phyloP scores from a whole-genome alignment of 2,113 vertebrate genomes.

The Clarias macrocephalus region DNA sequence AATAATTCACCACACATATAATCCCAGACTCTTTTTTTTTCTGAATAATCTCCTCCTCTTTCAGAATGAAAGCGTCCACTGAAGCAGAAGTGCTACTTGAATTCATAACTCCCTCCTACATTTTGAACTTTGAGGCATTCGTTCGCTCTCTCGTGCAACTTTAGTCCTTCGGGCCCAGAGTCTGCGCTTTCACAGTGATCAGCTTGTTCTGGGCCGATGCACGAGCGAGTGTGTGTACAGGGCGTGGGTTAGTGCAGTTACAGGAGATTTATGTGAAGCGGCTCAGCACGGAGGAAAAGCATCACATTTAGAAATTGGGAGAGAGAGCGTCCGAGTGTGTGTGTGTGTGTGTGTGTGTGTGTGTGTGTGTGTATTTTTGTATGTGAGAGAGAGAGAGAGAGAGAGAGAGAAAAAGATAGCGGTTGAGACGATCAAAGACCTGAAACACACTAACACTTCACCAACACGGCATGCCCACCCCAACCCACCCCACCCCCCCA shows the following conservation, averaged over 20 bases:
- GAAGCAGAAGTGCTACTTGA: constrained; percentile 59
- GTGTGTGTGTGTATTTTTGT: constrained; percentile 29
- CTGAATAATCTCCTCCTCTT: constrained; percentile 37
- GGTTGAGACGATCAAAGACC: constrained; percentile 41
- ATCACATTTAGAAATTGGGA: constrained; percentile 47
- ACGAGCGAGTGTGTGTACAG: constrained; percentile 4
- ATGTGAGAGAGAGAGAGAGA: constrained; percentile 44
- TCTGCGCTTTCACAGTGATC: constrained; percentile 35
- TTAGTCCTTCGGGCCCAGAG: constrained; percentile 12
- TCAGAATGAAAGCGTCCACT: constrained; percentile 50
- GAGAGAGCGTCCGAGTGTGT: constrained; percentile 21
- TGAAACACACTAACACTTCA: constrained; percentile 54
- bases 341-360: constrained; percentile 52
- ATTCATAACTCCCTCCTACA: constrained; percentile 38
- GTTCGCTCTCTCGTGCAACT: constrained; percentile 32
- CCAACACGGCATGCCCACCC: constrained; percentile 55
- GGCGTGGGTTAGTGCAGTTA: constrained; percentile 37
- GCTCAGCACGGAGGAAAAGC: constrained; percentile 44
- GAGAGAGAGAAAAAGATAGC: background rate
- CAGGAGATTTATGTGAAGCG: constrained; percentile 43
- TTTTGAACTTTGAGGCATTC: constrained; percentile 31
- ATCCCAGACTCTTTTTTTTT: constrained; percentile 37
- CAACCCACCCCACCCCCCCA: constrained; percentile 9
- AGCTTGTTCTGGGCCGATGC: constrained; percentile 17
- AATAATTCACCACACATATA: constrained; percentile 50